Evolutionary conservation across 2,113 vertebrate species (phyloP), one percentile per base, ranked within the genome.

Genomic region (Anguilla japonica): DNA sequence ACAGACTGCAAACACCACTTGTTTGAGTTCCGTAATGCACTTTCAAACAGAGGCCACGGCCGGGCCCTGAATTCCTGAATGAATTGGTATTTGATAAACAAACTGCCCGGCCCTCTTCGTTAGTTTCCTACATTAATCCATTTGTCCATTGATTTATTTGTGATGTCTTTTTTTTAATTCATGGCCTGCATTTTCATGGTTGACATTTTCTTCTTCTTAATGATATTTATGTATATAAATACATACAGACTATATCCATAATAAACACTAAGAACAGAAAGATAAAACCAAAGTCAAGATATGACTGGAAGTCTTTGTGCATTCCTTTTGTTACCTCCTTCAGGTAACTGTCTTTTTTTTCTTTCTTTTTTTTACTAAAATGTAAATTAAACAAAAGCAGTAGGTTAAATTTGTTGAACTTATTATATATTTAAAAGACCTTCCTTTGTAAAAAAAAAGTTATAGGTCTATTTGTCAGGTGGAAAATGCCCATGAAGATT

Each of bases 11-110:
- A 95, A 95, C 94, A 94, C 84, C 81, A 89, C 88, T 86, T 94
- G 92, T 94, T 95, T 94, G 91, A 93, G 92, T 94, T 93, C 81
- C 88, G 88, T 92, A 93, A 94, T 93, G 93, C 90, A 90, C 92
- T 91, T 93, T 86, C 82, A 87, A 82, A 91, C 88, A 84, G 87
- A 88, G 91, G 92, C 90, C 85, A 26, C 90, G 89, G 87, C 90
- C 85, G 60, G 60, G 91, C 71, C 11, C 71, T 34, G n/a, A 75
- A 75, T 34, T 2, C 71, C 22, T 29, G 5, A 75, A 75, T 13
- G 8, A 9, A 75, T 34, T 34, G 71, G 71, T 75, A 75, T 75
- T 89, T 84, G 43, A 41, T 29, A 83, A 26, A 57, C 41, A 56
- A 39, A 84, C 53, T 63, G 34, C 41, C 56, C 29, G 13, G 14